A percentile compares a stretch with the other conserved stretches of the same genome.
Conservation (phyloP, 2,797 vertebrate genomes). For the Tokudaia muenninki region DNA sequence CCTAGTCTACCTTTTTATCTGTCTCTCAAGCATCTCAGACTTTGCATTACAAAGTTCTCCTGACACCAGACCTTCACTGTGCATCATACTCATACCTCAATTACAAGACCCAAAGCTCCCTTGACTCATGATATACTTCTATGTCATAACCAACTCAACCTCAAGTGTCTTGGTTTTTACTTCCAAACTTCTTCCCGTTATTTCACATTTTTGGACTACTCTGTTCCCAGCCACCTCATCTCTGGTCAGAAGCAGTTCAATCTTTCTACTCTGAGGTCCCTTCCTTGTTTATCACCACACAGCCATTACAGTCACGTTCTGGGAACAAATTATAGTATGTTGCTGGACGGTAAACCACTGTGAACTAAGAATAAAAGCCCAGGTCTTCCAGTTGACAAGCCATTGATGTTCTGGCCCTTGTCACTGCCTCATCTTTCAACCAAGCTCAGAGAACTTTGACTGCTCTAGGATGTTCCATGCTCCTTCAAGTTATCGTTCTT, state of each 20-base stretch:
- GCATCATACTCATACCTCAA: not conserved
- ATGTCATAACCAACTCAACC: not conserved
- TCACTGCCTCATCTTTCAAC: not conserved
- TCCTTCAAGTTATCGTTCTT: slow-evolving; percentile 50
- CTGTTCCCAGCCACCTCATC: not conserved
- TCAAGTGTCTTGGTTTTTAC: not conserved
- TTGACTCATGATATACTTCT: not conserved
- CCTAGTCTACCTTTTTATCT: slow-evolving; percentile 8
- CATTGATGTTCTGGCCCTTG: not conserved
- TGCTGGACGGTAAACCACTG: slow-evolving; percentile 2
- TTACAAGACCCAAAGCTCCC: not conserved
- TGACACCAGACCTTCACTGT: not conserved
- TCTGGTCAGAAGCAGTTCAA: not conserved
- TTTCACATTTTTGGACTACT: not conserved
- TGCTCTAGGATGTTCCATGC: slow-evolving; percentile 15
- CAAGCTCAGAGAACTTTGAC: not conserved
- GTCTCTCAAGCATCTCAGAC: not conserved
- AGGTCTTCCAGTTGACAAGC: not conserved
- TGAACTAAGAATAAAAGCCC: slow-evolving; percentile 23
- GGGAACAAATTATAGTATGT: slow-evolving; percentile 28
- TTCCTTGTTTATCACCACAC: not conserved
- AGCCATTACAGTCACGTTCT: not conserved
- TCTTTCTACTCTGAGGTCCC: not conserved
- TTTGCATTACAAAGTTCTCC: not conserved
- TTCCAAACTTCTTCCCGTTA: not conserved